Evolutionary conservation across 2,888 invertebrate genomes (phyloP).

Genomic region (Harpagoxenus sublaevis): DNA sequence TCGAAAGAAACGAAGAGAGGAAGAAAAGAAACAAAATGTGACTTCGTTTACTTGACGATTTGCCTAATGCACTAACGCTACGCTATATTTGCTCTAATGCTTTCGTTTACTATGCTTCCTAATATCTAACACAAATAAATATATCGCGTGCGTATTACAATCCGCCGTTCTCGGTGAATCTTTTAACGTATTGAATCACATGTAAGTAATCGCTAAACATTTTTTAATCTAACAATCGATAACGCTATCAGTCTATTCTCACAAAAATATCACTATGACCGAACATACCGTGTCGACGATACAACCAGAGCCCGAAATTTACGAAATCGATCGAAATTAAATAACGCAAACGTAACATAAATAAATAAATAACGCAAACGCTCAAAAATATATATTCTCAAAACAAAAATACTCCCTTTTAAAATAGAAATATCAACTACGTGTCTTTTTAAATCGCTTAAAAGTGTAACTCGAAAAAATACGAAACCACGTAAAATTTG

Average conservation of each 20-base stretch:
- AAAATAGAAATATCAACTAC: not conserved
- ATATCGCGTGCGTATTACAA: conserved; percentile 72
- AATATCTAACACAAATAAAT: conserved; percentile 80
- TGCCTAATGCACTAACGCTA: conserved; percentile 69
- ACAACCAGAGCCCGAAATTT: conserved; percentile 60
- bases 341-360: not conserved
- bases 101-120: conserved; percentile 74
- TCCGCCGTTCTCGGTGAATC: conserved; percentile 60
- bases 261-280: conserved; percentile 79
- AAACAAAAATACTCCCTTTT: not conserved
- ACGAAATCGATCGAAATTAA: conserved; percentile 12
- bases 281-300: conserved; percentile 66
- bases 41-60: conserved; percentile 62
- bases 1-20: conserved; percentile 47
- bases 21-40: conserved; percentile 7
- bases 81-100: conserved; percentile 76
- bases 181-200: conserved; percentile 76
- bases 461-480: not conserved
- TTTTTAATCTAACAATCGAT: conserved; percentile 73
- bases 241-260: conserved; percentile 82
- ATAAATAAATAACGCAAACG: conserved; percentile 10
- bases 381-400: not conserved
- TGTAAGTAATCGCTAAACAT: conserved; percentile 67
- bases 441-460: conserved; percentile 18
- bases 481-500: conserved; percentile 5